A percentile compares a stretch with the other conserved stretches of the same genome.
phyloP scores from a whole-genome alignment of 2,113 vertebrate genomes.

The Choloepus hoffmanni region DNA sequence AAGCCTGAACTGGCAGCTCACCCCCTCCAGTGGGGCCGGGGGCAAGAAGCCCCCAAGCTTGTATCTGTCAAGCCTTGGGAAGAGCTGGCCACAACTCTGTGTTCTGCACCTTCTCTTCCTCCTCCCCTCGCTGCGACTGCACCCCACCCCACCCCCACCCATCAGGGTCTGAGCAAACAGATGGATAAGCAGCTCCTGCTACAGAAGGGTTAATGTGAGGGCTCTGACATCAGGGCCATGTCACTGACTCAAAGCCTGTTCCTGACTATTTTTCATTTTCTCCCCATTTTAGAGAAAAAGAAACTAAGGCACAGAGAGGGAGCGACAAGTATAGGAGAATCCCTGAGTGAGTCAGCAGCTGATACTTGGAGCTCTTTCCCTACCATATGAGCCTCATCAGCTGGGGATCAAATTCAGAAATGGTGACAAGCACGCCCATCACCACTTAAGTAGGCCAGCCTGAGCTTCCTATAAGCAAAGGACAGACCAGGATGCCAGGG shows the following conservation, averaged over 20 bases:
- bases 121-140: not conserved
- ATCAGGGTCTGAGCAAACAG: not conserved
- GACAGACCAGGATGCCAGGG: not conserved
- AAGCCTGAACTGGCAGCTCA: not conserved
- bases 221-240: not conserved
- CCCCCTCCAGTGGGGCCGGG: not conserved
- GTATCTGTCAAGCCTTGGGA: not conserved
- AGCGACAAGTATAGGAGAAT: not conserved
- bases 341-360: not conserved
- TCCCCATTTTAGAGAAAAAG: not conserved
- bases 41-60: not conserved
- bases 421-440: not conserved
- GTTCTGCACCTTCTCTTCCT: not conserved
- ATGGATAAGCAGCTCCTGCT: not conserved
- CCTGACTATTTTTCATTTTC: not conserved
- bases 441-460: not conserved
- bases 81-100: not conserved
- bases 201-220: not conserved
- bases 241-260: not conserved
- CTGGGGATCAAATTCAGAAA: not conserved
- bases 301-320: constrained; percentile 13
- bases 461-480: not conserved
- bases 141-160: not conserved
- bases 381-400: not conserved
- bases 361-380: not conserved